Percentiles rank a stretch among this genome's conserved stretches.
These are phyloP conservation scores for Syngnathus scovelli DNA, from an alignment of 2,113 vertebrate species.

Conservation along the genomic window DNA sequence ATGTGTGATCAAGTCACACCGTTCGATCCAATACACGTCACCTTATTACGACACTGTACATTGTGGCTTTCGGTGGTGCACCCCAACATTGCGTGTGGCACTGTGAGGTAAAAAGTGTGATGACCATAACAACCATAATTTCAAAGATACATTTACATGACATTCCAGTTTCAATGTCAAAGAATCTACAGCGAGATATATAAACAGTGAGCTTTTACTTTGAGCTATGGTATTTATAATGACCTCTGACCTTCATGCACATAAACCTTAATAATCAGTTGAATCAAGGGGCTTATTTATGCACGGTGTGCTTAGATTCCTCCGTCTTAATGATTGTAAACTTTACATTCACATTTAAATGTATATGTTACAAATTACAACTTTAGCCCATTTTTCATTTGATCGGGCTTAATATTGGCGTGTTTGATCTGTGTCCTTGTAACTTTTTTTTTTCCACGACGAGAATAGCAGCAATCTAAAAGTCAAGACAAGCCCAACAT, in stretches of 20 bases:
- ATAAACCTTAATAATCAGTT: conserved; percentile 9
- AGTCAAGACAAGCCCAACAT: conserved; percentile 13
- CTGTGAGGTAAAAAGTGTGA: conserved; percentile 47
- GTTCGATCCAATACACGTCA: conserved; percentile 25
- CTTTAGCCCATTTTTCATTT: not conserved
- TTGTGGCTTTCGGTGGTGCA: conserved; percentile 15
- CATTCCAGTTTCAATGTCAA: conserved; percentile 10
- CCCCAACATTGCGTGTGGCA: conserved; percentile 34
- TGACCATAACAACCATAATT: conserved; percentile 26
- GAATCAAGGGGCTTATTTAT: conserved; percentile 17
- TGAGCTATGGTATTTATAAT: conserved; percentile 51
- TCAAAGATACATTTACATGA: conserved; percentile 32
- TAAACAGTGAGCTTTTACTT: conserved; percentile 1
- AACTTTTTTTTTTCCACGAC: too few relatives aligned
- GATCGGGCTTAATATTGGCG: conserved; percentile 12
- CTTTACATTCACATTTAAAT: conserved; percentile 4
- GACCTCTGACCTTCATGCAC: conserved; percentile 27
- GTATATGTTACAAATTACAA: not conserved
- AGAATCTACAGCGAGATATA: conserved; percentile 19
- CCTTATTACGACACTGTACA: conserved; percentile 27
- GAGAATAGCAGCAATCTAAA: conserved; percentile 23
- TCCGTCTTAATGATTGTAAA: conserved; percentile 33
- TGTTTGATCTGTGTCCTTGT: not conserved
- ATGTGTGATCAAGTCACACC: conserved; percentile 14
- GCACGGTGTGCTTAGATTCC: conserved; percentile 33